Conservation (phyloP, 2,888 invertebrate species). For the Trilocha varians region DNA sequence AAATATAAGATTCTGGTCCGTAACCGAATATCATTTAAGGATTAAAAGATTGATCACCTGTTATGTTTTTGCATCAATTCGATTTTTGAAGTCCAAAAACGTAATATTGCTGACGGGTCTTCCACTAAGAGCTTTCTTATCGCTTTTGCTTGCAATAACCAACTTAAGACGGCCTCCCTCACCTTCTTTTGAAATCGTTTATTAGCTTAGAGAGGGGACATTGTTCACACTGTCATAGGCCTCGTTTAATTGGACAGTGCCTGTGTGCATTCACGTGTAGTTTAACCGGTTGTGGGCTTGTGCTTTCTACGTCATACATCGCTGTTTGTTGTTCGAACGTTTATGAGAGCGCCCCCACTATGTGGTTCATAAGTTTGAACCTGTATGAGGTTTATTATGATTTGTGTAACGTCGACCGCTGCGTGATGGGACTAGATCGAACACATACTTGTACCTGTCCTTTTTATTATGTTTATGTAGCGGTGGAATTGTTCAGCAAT, state of each 20-base stretch:
- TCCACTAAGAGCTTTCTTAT: constrained; percentile 59
- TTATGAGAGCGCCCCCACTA: constrained; percentile 33
- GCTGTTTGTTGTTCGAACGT: constrained; percentile 50
- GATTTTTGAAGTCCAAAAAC: constrained; percentile 28
- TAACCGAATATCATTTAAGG: not conserved
- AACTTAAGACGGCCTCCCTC: constrained; percentile 38
- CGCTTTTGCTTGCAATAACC: constrained; percentile 47
- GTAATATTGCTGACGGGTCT: constrained; percentile 43
- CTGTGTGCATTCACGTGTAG: constrained; percentile 60
- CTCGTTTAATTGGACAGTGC: constrained; percentile 60
- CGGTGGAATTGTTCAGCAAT: constrained; percentile 21
- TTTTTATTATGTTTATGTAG: constrained; percentile 41
- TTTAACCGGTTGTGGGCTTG: constrained; percentile 59
- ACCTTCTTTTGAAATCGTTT: constrained; percentile 30
- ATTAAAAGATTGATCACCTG: not conserved
- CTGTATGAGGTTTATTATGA: constrained; percentile 58
- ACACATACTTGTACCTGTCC: constrained; percentile 38
- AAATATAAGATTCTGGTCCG: no score
- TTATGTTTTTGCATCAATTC: constrained; percentile 22
- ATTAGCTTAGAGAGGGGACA: constrained; percentile 32
- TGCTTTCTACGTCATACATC: constrained; percentile 63
- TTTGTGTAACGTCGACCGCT: constrained; percentile 56
- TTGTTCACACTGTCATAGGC: constrained; percentile 52
- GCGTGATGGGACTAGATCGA: constrained; percentile 48
- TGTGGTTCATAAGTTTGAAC: constrained; percentile 47